These are phyloP conservation scores for Oxyteleia sp. DNA, from an alignment of 2,888 invertebrate species.

Conservation along the genomic window DNA sequence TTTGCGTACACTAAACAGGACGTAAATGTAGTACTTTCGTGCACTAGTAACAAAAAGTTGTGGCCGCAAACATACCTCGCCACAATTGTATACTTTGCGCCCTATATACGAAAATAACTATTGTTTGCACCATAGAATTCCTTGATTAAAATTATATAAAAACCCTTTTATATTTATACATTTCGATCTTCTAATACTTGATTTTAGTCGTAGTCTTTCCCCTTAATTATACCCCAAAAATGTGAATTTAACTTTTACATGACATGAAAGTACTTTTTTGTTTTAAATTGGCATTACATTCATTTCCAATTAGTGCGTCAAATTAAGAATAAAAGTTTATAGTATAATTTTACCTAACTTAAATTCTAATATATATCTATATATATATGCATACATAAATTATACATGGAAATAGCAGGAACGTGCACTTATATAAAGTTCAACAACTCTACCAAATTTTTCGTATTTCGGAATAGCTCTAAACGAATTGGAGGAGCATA, in stretches of 20 bases:
- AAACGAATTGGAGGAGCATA: slow-evolving; percentile 37
- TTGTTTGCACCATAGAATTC: no score
- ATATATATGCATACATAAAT: slow-evolving; percentile 1
- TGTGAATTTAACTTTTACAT: neutral
- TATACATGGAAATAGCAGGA: slow-evolving; percentile 10
- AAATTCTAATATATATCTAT: slow-evolving; percentile 2
- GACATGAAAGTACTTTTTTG: neutral
- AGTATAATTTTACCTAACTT: neutral
- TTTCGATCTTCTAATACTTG: no score
- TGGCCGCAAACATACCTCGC: no score
- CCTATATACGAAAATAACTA: no score
- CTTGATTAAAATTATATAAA: no score
- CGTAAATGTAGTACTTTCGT: no score
- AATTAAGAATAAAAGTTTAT: neutral
- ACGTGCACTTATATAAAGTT: slow-evolving; percentile 21
- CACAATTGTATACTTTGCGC: no score
- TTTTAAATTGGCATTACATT: neutral
- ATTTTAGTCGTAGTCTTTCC: no score
- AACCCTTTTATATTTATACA: no score
- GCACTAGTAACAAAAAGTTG: no score
- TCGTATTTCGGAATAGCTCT: slow-evolving; percentile 23
- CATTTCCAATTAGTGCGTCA: neutral
- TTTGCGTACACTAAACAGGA: no score
- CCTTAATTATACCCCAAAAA: no score
- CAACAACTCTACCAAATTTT: slow-evolving; percentile 26